Conservation (phyloP, 2,888 invertebrate genomes). For the Rhamphomyia laevipes region DNA sequence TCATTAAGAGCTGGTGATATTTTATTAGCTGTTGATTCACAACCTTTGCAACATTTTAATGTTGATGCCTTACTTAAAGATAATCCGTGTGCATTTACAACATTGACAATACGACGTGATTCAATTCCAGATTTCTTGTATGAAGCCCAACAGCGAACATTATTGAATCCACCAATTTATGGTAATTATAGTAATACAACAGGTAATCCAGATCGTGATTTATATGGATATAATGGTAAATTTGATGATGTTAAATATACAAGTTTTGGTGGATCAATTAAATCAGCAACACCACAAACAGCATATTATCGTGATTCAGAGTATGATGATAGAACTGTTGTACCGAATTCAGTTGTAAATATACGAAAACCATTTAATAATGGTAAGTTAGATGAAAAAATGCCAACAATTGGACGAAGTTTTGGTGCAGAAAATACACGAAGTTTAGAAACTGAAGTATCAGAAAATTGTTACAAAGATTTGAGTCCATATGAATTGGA, state of each 20-base stretch:
- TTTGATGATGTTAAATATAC: constrained; percentile 29
- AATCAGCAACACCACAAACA: constrained; percentile 35
- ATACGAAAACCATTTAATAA: constrained; percentile 22
- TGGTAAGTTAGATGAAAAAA: not conserved
- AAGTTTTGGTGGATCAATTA: constrained; percentile 26
- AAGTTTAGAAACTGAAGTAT: constrained; percentile 34
- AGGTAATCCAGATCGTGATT: constrained; percentile 24
- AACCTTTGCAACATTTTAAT: constrained; percentile 50
- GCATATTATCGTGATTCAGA: constrained; percentile 28
- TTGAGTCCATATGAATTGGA: constrained; percentile 33
- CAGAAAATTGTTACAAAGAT: constrained; percentile 30
- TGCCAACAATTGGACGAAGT: constrained; percentile 23
- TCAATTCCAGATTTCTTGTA: constrained; percentile 35
- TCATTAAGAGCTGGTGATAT: constrained; percentile 78
- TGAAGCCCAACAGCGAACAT: constrained; percentile 28
- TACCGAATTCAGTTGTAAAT: constrained; percentile 25
- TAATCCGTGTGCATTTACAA: constrained; percentile 30
- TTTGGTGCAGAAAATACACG: constrained; percentile 32
- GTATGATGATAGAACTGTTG: constrained; percentile 24
- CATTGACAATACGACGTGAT: constrained; percentile 34
- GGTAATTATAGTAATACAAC: constrained; percentile 24
- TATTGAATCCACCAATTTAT: constrained; percentile 31
- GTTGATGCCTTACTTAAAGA: constrained; percentile 36
- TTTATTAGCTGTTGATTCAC: constrained; percentile 75
- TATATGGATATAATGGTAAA: constrained; percentile 29